These are phyloP conservation scores for Endomychus coccineus DNA, from an alignment of 2,888 invertebrate species.

Conservation along the genomic window DNA sequence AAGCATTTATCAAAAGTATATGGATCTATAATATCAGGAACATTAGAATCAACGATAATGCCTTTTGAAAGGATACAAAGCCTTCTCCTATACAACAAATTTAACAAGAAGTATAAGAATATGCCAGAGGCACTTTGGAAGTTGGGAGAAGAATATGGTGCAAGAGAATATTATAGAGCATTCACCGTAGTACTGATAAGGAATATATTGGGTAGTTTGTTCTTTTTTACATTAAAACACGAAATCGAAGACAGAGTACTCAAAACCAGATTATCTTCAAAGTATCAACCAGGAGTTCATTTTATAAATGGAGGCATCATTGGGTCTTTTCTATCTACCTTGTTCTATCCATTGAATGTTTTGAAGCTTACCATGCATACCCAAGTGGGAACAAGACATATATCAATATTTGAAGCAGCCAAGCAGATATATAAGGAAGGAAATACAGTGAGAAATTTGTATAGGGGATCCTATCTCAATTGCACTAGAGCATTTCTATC, in stretches of 20 bases:
- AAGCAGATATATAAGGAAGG: slow-evolving; percentile 65
- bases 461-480: slow-evolving; percentile 83
- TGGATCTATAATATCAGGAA: slow-evolving; percentile 62
- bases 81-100: slow-evolving; percentile 72
- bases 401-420: slow-evolving; percentile 53
- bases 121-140: slow-evolving; percentile 68
- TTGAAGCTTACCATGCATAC: slow-evolving; percentile 89
- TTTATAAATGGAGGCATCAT: slow-evolving; percentile 74
- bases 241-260: slow-evolving; percentile 7
- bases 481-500: slow-evolving; percentile 84
- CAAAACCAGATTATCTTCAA: background rate
- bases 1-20: slow-evolving; percentile 53
- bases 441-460: slow-evolving; percentile 65
- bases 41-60: slow-evolving; percentile 71
- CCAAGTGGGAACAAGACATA: slow-evolving; percentile 67
- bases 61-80: slow-evolving; percentile 93
- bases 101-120: slow-evolving; percentile 70
- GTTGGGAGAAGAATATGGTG: slow-evolving; percentile 60
- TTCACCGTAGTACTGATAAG: slow-evolving; percentile 49
- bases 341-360: slow-evolving; percentile 91
- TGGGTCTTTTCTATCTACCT: slow-evolving; percentile 81
- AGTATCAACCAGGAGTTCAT: slow-evolving; percentile 15
- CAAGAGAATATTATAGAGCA: slow-evolving; percentile 81
- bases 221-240: slow-evolving; percentile 11
- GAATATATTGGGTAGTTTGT: slow-evolving; percentile 54